Base-by-base conservation (phyloP, 1,140 invertebrate species). In the Augochlora pura region DNA sequence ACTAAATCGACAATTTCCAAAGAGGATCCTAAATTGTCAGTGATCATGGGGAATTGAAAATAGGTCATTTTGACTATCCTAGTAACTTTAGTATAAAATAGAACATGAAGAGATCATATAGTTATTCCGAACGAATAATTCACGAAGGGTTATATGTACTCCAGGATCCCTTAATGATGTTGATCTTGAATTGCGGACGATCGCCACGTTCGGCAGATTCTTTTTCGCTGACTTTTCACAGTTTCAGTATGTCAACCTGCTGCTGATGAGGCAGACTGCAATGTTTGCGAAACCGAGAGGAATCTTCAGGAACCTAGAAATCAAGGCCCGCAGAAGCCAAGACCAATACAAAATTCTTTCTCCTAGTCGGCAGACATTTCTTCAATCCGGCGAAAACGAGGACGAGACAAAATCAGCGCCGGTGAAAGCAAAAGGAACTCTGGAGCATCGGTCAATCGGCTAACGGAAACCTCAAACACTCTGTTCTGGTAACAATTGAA, bases 241-340 rank as follows among this genome's bases (percentile, higher is more conserved):
- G 27, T 71, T 63, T 18, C 66, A 16, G 57, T 62, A 39, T 25
- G 75, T 63, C 57, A 77, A 68, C 74, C 39, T 21, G 16, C 18
- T 32, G 23, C 25, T 77, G 67, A 77, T 77, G 57, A 77, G 52
- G 59, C 42, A 70, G 60, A 77, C 67, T 63, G 66, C 42, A 63
- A n/a, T 71, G 75, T 77, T 71, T 77, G 75, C 67, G 59, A 63
- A 63, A 63, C 23, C 16, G 59, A 71, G 42, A 25, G 16, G 57
- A 71, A 77, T 77, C 46, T 54, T 63, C 27, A 25, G 5, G 16
- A 63, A 60, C 4, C 9, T 25, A 6, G 49, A n/a, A 42, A 67
- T 38, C 66, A 32, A 32, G 59, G 25, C n/a, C 23, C 23, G 18
- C 21, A 16, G n/a, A n/a, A 69, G 59, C 38, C 42, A 63, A 63